A percentile compares a stretch with the other conserved stretches of the same genome.
Evolutionary conservation across 2,888 invertebrate species (phyloP).

Genomic region (Hemaris fuciformis): DNA sequence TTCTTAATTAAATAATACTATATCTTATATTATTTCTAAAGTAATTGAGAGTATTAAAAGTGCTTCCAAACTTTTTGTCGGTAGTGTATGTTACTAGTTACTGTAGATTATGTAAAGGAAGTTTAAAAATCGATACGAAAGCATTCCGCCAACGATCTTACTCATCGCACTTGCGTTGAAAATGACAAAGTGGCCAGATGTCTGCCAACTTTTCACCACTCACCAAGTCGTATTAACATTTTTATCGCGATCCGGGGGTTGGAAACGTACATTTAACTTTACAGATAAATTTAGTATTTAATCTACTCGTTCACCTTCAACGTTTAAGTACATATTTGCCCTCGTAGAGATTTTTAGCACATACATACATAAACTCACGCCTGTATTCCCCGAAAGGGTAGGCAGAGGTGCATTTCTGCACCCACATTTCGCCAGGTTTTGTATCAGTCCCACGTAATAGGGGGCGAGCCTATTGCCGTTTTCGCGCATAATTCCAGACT

Average conservation of each 20-base stretch:
- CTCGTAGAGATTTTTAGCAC: neutral
- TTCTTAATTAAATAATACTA: too few species aligned
- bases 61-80: too few species aligned
- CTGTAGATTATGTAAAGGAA: neutral
- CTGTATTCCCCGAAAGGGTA: too few species aligned
- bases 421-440: too few species aligned
- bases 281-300: neutral
- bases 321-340: neutral
- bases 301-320: neutral
- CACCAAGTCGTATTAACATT: slow-evolving; percentile 2
- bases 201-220: slow-evolving; percentile 5
- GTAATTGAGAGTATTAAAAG: too few species aligned
- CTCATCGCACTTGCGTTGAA: neutral
- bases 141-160: neutral
- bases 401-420: too few species aligned
- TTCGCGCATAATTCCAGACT: too few species aligned
- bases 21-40: too few species aligned
- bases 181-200: slow-evolving; percentile 2
- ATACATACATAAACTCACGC: too few species aligned
- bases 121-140: neutral
- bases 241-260: neutral
- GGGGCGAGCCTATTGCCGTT: too few species aligned
- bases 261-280: neutral
- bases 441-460: too few species aligned
- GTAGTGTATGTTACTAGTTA: too few species aligned